These are phyloP conservation scores for Scaptomyza reducta DNA, from an alignment of 2,888 invertebrate species.

Conservation along the genomic window DNA sequence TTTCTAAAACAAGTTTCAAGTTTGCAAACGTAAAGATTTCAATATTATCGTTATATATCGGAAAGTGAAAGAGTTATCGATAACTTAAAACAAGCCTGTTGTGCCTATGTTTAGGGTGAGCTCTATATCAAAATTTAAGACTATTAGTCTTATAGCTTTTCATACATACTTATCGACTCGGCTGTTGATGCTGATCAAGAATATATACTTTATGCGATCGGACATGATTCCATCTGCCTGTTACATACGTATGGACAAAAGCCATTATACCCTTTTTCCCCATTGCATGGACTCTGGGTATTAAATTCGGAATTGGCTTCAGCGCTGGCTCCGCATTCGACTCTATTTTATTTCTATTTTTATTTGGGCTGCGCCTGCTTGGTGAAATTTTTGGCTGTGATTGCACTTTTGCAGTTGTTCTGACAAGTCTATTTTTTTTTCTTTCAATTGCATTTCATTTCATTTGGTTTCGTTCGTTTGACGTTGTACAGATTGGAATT, in stretches of 20 bases:
- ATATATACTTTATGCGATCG: not conserved
- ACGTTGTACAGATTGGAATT: slow-evolving; percentile 17
- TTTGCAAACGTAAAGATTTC: too few species aligned
- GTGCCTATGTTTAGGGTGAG: too few species aligned
- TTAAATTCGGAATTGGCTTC: slow-evolving; percentile 1
- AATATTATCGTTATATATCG: too few species aligned
- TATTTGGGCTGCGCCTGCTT: slow-evolving; percentile 1
- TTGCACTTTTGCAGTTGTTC: slow-evolving; percentile 30
- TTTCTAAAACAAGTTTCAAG: too few species aligned
- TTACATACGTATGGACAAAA: too few species aligned
- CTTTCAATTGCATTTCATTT: not conserved
- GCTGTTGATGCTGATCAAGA: too few species aligned
- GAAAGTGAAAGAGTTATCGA: too few species aligned
- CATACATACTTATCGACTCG: too few species aligned
- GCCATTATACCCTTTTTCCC: not conserved
- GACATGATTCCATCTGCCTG: not conserved
- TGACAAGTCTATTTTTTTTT: slow-evolving; percentile 7
- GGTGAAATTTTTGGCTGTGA: slow-evolving; percentile 33
- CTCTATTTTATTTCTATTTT: not conserved
- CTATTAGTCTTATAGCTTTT: too few species aligned
- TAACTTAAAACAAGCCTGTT: too few species aligned
- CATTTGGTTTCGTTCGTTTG: not conserved
- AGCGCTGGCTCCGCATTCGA: not conserved
- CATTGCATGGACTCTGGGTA: not conserved
- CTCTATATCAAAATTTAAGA: too few species aligned